These are phyloP conservation scores for Labeo rohita DNA, from an alignment of 2,113 vertebrate genomes.

Conservation along the genomic window DNA sequence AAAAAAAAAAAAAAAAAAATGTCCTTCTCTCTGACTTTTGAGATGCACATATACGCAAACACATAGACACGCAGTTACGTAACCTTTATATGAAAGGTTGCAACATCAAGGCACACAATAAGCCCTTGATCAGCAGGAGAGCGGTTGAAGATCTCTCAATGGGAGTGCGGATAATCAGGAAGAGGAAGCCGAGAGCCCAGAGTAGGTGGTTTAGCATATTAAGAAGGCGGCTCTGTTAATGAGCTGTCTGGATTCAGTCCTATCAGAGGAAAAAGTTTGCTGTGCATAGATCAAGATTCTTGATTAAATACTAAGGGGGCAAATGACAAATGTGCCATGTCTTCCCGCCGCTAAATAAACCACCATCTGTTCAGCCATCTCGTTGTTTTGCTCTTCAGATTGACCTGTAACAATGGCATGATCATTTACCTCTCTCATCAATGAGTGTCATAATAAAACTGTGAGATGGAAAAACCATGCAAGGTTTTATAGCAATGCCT, in stretches of 20 bases:
- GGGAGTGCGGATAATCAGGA: constrained; percentile 54
- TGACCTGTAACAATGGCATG: background rate
- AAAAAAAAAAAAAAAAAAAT: constrained; percentile 54
- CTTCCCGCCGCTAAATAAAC: background rate
- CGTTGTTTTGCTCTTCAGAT: constrained; percentile 8
- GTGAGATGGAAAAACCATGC: background rate
- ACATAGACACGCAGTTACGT: constrained; percentile 22
- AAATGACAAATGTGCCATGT: constrained; percentile 8
- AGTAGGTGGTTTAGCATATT: constrained; percentile 55
- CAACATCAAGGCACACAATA: constrained; percentile 46
- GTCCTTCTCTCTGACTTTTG: constrained; percentile 45
- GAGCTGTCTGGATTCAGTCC: constrained; percentile 30
- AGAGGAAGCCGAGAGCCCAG: constrained; percentile 59
- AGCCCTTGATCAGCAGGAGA: constrained; percentile 58
- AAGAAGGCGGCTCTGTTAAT: constrained; percentile 57
- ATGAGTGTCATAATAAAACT: background rate
- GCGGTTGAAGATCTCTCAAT: constrained; percentile 48
- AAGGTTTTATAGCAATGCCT: too few species aligned
- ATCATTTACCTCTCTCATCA: background rate
- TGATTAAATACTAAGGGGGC: constrained; percentile 9
- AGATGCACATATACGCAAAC: constrained; percentile 29
- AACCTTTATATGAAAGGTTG: constrained; percentile 50
- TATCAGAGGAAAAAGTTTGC: constrained; percentile 21
- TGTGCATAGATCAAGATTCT: constrained; percentile 14
- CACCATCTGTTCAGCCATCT: constrained; percentile 5